A percentile compares a stretch with the other conserved stretches of the same genome.
Evolutionary conservation across 1,140 invertebrate genomes (phyloP).

Genomic region (Brachionus calyciflorus): DNA sequence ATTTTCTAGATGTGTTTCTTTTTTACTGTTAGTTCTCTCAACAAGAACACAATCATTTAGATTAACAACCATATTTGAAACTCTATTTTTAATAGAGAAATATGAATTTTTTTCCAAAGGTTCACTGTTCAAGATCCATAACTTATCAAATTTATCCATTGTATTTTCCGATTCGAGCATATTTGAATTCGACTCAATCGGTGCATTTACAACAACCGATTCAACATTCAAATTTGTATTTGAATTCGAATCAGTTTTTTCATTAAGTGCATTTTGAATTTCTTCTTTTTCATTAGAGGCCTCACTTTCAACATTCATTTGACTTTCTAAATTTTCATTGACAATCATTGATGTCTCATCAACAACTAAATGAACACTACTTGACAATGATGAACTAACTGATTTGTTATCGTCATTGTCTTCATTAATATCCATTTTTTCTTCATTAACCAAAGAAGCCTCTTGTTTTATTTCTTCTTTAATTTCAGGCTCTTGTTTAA

Average conservation of each 20-base stretch:
- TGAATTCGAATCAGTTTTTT: conserved; percentile 4
- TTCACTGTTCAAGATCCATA: conserved; percentile 17
- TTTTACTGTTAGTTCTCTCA: no score
- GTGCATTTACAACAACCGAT: background rate
- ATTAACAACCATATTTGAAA: conserved; percentile 14
- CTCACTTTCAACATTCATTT: conserved; percentile 33
- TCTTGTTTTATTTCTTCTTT: conserved; percentile 7
- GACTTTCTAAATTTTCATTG: conserved; percentile 27
- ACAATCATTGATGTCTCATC: conserved; percentile 32
- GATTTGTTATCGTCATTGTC: conserved; percentile 30
- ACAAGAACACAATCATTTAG: background rate
- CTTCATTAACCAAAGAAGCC: background rate
- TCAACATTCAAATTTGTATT: conserved; percentile 23
- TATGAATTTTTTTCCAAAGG: background rate
- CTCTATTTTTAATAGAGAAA: background rate
- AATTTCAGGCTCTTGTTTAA: background rate
- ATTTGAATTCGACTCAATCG: background rate
- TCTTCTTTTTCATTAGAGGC: no score
- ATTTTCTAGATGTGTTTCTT: background rate
- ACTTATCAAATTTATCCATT: background rate
- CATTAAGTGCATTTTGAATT: background rate
- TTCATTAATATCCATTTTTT: background rate
- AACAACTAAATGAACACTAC: conserved; percentile 23
- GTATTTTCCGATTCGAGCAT: conserved; percentile 16
- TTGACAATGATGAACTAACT: background rate